phyloP scores from a whole-genome alignment of 2,113 vertebrate species.

The Chloropsis hardwickii region DNA sequence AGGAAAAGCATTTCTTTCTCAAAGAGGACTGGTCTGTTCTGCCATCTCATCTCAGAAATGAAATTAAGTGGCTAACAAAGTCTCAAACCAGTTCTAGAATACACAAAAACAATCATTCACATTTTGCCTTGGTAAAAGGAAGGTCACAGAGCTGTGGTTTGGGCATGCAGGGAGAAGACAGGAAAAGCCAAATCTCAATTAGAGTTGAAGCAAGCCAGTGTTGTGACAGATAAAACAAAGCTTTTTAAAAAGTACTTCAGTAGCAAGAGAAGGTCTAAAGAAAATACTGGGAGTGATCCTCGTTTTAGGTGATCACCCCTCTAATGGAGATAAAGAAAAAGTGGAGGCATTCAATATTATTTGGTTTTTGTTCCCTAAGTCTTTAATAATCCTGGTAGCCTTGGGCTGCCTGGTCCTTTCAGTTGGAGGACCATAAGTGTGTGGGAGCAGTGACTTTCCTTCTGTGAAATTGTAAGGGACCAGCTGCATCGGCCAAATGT shows the following conservation, averaged over 20 bases:
- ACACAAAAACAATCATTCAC: background rate
- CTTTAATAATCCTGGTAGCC: background rate
- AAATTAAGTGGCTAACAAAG: background rate
- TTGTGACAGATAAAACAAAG: background rate
- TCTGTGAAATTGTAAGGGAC: background rate
- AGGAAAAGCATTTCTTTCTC: background rate
- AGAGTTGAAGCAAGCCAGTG: background rate
- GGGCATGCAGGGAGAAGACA: background rate
- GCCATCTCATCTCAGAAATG: background rate
- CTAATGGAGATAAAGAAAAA: background rate
- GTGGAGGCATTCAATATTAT: fast-evolving
- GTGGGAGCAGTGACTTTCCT: background rate
- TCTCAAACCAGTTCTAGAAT: background rate
- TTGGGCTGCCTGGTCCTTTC: background rate
- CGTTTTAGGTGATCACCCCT: background rate
- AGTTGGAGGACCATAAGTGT: fast-evolving
- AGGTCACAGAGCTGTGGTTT: background rate
- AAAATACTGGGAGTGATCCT: background rate
- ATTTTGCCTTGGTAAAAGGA: background rate
- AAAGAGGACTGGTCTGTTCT: background rate
- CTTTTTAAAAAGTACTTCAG: background rate
- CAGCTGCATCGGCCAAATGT: background rate
- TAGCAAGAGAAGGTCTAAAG: background rate
- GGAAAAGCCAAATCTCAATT: background rate
- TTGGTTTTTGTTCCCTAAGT: background rate